Evolutionary conservation across 1,140 invertebrate genomes (phyloP), one percentile per base, ranked within the genome.

Genomic region (Cydia pomonella): DNA sequence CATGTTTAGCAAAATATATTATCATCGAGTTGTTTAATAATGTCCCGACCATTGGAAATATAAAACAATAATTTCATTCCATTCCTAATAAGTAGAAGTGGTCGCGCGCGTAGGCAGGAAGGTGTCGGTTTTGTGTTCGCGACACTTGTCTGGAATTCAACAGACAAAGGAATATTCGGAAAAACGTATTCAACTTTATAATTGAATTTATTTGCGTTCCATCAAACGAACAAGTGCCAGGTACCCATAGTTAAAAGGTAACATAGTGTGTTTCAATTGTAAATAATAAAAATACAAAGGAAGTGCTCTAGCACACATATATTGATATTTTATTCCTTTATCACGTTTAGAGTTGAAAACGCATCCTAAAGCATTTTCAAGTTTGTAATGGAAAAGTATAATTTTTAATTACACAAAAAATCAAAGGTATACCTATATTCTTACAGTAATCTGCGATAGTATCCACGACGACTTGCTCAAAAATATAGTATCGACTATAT

Each of bases 31-130:
- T 59, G 16, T 23, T 59, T 59, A 12, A 23, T 23, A 59, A 59
- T 59, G 53, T 21, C 50, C 16, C 18, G 0, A 18, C 6, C 50
- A n/a, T 18, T 53, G 50, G 50, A 21, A 53, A 53, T 59, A 59
- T 59, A 59, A 59, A 59, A 59, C 53, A 23, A 59, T 59, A 59
- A 59, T 59, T 59, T 59, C 53, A 59, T 59, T 23, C 21, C 53
- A 59, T 59, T 59, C 53, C 53, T 59, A 59, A 59, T 59, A 59
- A 59, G 21, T 23, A 59, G 53, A 59, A 23, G 53, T 23, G 53
- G 53, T 23, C 53, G 21, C 7, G 53, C 18, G 18, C 21, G 53
- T 59, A 59, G 53, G 53, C 53, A 59, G 53, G 53, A 59, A 59
- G 53, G 53, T 10, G 53, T 59, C 53, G 53, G 53, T 59, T 59